A percentile compares a stretch with the other conserved stretches of the same genome.
These are phyloP conservation scores for Tuta absoluta DNA, from an alignment of 2,888 invertebrate genomes.

Conservation along the genomic window DNA sequence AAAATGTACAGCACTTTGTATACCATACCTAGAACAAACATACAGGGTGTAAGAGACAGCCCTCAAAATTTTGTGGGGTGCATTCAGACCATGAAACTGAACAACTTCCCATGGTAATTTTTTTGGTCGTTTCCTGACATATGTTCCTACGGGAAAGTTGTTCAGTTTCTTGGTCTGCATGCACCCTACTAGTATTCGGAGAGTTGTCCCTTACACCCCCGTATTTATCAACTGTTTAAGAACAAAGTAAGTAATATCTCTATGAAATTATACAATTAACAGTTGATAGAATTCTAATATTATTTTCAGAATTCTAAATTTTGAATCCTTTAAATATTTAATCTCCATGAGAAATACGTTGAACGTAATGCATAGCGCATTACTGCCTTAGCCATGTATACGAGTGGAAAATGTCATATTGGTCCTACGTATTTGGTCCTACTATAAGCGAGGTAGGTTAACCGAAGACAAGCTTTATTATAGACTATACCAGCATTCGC, in stretches of 20 bases:
- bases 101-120: too few species aligned
- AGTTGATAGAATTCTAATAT: neutral
- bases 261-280: neutral
- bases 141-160: too few species aligned
- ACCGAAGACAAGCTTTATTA: conserved; percentile 75
- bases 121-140: too few species aligned
- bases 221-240: neutral
- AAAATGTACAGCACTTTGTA: neutral
- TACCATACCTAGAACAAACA: neutral
- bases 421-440: conserved; percentile 25
- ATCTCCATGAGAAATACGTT: conserved; percentile 56
- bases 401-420: conserved; percentile 75
- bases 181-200: too few species aligned
- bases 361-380: conserved; percentile 70
- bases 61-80: too few species aligned
- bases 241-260: conserved; percentile 2
- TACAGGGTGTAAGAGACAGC: too few species aligned
- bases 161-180: too few species aligned
- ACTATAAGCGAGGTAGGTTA: conserved; percentile 54
- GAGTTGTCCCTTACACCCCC: too few species aligned
- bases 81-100: too few species aligned
- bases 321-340: conserved; percentile 36
- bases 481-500: conserved; percentile 61
- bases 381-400: conserved; percentile 87
- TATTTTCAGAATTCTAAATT: conserved; percentile 24